These are phyloP conservation scores for Zaprionus kolodkinae DNA, from an alignment of 1,140 invertebrate genomes.

Conservation along the genomic window DNA sequence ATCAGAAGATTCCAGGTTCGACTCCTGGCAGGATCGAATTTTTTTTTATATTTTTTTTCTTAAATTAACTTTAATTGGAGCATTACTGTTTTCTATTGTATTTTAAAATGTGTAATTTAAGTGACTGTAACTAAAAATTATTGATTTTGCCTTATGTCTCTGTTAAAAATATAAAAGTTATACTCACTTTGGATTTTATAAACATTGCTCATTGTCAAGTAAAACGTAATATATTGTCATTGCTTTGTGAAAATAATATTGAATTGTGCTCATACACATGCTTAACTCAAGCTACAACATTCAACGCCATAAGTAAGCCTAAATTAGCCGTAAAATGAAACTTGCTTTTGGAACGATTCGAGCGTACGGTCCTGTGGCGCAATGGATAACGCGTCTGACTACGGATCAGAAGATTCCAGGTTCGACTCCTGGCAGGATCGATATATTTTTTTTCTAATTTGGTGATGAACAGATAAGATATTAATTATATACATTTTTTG, in stretches of 20 bases:
- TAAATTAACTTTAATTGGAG: not conserved
- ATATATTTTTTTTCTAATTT: not conserved
- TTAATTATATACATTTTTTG: not conserved
- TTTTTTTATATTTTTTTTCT: not conserved
- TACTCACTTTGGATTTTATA: no score
- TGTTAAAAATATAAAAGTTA: no score
- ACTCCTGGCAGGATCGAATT: conserved; percentile 89
- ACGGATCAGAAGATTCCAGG: conserved; percentile 90
- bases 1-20: conserved; percentile 90
- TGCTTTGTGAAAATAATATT: no score
- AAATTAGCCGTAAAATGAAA: not conserved
- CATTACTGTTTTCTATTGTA: no score
- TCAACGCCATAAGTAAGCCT: no score
- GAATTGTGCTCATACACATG: no score
- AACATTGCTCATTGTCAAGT: no score
- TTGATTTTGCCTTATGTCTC: no score
- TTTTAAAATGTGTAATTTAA: not conserved
- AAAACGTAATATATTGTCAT: no score
- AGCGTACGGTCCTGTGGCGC: conserved; percentile 87
- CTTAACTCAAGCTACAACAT: no score
- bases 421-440: conserved; percentile 90
- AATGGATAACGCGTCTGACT: conserved; percentile 90
- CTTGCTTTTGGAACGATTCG: not conserved
- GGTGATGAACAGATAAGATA: not conserved
- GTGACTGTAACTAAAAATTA: not conserved